phyloP scores from a whole-genome alignment of 2,797 vertebrate genomes.

The Lagodon rhomboides region DNA sequence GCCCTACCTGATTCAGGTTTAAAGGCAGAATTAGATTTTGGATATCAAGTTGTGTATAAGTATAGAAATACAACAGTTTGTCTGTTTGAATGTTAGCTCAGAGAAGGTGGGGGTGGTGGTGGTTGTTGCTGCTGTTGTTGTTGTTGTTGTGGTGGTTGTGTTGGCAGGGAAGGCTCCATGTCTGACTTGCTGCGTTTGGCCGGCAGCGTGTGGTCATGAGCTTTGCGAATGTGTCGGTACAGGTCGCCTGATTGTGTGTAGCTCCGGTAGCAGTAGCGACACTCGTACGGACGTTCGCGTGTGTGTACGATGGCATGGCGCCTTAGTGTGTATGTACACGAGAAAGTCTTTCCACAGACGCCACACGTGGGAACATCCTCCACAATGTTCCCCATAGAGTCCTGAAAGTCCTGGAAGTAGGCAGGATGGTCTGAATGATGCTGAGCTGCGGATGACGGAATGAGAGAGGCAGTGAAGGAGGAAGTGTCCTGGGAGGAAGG shows the following conservation, averaged over 20 bases:
- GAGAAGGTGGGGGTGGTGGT: constrained; percentile 49
- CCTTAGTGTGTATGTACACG: constrained; percentile 93
- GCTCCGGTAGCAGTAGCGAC: constrained; percentile 95
- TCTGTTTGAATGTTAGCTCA: constrained; percentile 59
- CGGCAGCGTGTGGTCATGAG: constrained; percentile 89
- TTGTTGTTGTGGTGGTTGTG: constrained; percentile 47
- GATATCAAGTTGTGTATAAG: not conserved
- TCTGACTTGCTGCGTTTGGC: constrained; percentile 90
- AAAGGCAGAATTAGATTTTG: not conserved
- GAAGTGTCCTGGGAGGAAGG: constrained; percentile 78
- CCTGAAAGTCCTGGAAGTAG: constrained; percentile 90
- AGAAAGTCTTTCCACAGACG: constrained; percentile 96
- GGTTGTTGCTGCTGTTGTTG: not conserved
- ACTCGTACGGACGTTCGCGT: constrained; percentile 93
- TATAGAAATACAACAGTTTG: constrained; percentile 3
- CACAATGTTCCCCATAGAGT: constrained; percentile 88
- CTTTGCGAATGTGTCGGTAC: constrained; percentile 95
- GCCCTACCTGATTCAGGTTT: not conserved
- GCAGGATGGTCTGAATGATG: constrained; percentile 79
- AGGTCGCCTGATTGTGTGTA: constrained; percentile 97
- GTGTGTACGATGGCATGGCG: constrained; percentile 97
- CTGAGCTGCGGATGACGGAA: constrained; percentile 66
- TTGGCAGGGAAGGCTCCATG: constrained; percentile 63
- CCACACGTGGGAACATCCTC: constrained; percentile 95
- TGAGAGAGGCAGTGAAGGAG: constrained; percentile 71